Conservation (phyloP, 2,113 vertebrate genomes). For the Accipiter virgatus region DNA sequence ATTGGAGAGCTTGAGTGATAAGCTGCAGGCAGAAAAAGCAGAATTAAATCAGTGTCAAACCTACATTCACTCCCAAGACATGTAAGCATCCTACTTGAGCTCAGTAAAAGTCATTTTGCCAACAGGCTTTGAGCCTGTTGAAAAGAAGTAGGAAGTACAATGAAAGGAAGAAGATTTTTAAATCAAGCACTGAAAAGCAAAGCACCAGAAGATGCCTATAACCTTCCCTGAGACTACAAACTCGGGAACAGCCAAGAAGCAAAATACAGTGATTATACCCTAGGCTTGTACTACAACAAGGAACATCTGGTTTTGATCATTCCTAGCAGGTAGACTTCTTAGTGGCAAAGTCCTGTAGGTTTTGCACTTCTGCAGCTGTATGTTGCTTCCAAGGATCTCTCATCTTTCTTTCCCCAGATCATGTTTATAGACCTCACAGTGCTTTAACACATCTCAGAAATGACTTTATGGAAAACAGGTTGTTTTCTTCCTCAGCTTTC, state of each 20-base stretch:
- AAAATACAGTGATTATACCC: background rate
- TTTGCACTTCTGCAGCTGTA: background rate
- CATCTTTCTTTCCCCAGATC: background rate
- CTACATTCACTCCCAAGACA: background rate
- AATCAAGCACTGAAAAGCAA: background rate
- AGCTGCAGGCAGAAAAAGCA: slow-evolving; percentile 33
- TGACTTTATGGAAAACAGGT: background rate
- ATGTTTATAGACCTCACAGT: background rate
- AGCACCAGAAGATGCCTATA: background rate
- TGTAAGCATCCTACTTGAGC: background rate
- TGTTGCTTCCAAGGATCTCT: background rate
- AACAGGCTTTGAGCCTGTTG: slow-evolving; percentile 8
- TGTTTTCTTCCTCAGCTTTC: background rate
- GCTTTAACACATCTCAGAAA: background rate
- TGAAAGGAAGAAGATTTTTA: background rate
- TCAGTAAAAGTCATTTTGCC: background rate
- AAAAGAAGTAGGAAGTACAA: background rate
- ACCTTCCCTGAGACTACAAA: background rate
- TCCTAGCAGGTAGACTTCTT: background rate
- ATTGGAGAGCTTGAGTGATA: slow-evolving; percentile 1
- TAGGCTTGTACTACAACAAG: background rate
- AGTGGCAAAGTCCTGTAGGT: background rate
- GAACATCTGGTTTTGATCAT: background rate
- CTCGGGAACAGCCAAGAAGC: background rate
- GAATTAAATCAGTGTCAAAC: slow-evolving; percentile 25